These are phyloP conservation scores for Acronicta alni DNA, from an alignment of 2,888 invertebrate genomes.

Conservation along the genomic window DNA sequence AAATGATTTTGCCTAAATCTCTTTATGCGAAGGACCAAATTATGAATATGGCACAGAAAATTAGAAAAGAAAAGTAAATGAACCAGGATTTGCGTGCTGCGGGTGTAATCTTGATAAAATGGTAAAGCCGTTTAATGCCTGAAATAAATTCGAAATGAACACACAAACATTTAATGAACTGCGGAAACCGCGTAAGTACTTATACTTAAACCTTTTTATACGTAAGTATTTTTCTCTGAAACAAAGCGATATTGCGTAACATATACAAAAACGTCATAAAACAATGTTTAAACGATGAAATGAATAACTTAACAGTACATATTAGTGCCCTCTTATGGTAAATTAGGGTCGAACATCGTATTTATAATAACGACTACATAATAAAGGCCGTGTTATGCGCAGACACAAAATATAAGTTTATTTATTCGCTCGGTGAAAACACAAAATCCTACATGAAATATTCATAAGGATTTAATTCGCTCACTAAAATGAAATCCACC, in stretches of 20 bases:
- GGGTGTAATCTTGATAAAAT: constrained; percentile 57
- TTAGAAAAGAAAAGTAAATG: constrained; percentile 58
- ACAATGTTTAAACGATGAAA: constrained; percentile 2
- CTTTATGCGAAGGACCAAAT: constrained; percentile 47
- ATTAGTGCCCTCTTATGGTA: constrained; percentile 17
- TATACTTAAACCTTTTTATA: background rate
- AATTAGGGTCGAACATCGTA: constrained; percentile 33
- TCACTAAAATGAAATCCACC: constrained; percentile 68
- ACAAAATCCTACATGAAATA: constrained; percentile 66
- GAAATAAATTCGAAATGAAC: constrained; percentile 47
- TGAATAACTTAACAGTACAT: background rate
- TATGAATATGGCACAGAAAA: constrained; percentile 56
- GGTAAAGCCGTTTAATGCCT: constrained; percentile 45
- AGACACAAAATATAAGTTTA: constrained; percentile 54
- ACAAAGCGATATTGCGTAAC: constrained; percentile 4
- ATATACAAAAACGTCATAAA: constrained; percentile 3
- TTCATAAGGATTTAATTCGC: constrained; percentile 71
- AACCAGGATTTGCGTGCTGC: constrained; percentile 55
- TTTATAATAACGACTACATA: constrained; percentile 36
- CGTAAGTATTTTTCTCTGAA: background rate
- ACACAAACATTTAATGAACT: constrained; percentile 48
- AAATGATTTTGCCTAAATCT: constrained; percentile 42
- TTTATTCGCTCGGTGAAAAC: constrained; percentile 58
- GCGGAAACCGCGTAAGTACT: constrained; percentile 11
- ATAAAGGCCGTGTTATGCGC: constrained; percentile 31